Base-by-base conservation (phyloP, 2,888 invertebrate species). In the Caradrina kadenii region DNA sequence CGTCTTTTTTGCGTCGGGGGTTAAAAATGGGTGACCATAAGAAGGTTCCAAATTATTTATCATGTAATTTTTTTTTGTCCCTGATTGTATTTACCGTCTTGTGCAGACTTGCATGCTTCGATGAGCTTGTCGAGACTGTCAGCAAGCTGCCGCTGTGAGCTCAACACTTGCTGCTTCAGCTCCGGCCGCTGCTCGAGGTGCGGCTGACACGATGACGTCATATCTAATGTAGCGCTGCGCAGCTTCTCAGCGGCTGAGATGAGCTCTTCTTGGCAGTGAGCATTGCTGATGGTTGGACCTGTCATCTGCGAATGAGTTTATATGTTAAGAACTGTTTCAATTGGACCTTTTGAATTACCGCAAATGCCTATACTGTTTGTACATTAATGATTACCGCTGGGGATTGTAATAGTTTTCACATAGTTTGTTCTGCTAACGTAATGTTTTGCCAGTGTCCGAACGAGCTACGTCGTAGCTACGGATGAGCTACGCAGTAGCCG, bases 221-320 rank as follows among this genome's bases (percentile, higher is more conserved):
- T 81, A 4, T 72, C 71, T 42, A 84, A 84, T 0, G 86, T 76
- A 2, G 86, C 67, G 0, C 15, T 7, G n/a, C 76, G 76, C 3
- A 90, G 83, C 11, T 66, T 72, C 56, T 88, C 87, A 0, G 86
- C 83, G 4, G 89, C 77, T 0, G 73, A 62, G 26, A 81, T 52
- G 21, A 91, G 64, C 0, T 80, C 73, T 1, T 76, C 64, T 52
- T 84, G 86, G 71, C 91, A 90, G 4, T 74, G 67, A 0, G 84
- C 71, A 2, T 87, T 75, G 0, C 61, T 48, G 6, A 90, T 87
- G 7, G 85, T 83, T 6, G 86, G 68, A 0, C 87, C 86, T 53
- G 89, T 88, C 60, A 90, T 66, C 91, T 91, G 74, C 4, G 13
- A 1, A 22, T 2, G 7, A 48, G 13, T 53, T 22, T 17, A 5